These are phyloP conservation scores for Amniataba percoides DNA, from an alignment of 2,797 vertebrate genomes.

Conservation along the genomic window DNA sequence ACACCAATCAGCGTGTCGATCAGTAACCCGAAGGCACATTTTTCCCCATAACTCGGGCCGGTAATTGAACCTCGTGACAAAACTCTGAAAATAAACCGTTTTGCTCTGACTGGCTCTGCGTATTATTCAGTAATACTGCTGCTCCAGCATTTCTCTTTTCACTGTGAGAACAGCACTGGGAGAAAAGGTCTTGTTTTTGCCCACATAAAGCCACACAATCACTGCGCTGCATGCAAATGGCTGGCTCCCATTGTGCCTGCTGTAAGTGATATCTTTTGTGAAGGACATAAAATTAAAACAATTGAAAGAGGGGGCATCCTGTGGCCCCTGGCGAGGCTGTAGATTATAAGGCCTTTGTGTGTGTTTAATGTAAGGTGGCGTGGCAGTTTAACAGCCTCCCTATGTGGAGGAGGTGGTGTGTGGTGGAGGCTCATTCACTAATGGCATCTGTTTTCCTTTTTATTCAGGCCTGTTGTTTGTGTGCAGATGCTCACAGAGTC, in stretches of 20 bases:
- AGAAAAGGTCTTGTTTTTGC: slow-evolving; percentile 59
- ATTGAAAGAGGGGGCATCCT: slow-evolving; percentile 54
- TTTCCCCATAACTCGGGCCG: slow-evolving; percentile 48
- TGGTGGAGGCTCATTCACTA: slow-evolving; percentile 44
- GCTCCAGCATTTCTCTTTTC: slow-evolving; percentile 38
- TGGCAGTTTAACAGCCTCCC: slow-evolving; percentile 66
- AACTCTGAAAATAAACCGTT: slow-evolving; percentile 70
- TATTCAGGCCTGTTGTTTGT: slow-evolving; percentile 25
- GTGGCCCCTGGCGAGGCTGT: slow-evolving; percentile 51
- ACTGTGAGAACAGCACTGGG: slow-evolving; percentile 40
- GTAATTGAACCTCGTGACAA: slow-evolving; percentile 64
- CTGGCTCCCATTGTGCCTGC: slow-evolving; percentile 67
- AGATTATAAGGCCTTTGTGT: slow-evolving; percentile 68
- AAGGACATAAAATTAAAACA: slow-evolving; percentile 74
- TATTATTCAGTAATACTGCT: slow-evolving; percentile 46
- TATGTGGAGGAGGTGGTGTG: slow-evolving; percentile 50
- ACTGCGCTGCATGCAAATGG: slow-evolving; percentile 82
- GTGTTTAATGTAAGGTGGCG: slow-evolving; percentile 60
- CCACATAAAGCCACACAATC: slow-evolving; percentile 60
- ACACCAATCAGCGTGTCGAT: slow-evolving; percentile 64
- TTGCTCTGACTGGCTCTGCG: slow-evolving; percentile 25
- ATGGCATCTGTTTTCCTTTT: slow-evolving; percentile 66
- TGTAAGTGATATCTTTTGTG: slow-evolving; percentile 76
- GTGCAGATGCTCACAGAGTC: slow-evolving; percentile 20
- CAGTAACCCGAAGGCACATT: slow-evolving; percentile 66